Percentiles rank a stretch among this genome's conserved stretches.
Conservation (phyloP, 2,888 invertebrate species). For the Thysanoteuthis rhombus region DNA sequence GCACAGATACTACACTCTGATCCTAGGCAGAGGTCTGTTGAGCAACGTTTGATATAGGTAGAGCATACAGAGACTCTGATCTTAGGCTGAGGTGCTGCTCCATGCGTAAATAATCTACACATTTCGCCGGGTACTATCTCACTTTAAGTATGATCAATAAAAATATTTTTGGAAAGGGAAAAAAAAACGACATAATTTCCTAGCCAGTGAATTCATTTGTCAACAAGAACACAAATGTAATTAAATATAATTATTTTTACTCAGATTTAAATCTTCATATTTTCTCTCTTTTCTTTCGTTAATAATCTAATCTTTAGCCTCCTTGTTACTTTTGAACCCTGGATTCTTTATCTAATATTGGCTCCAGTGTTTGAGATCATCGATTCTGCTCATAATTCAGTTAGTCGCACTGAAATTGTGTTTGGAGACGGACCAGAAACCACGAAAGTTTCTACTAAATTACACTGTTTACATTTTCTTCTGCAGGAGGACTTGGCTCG, state of each 20-base stretch:
- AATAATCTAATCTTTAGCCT: neutral
- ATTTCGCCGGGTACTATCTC: too few species aligned
- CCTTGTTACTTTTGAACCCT: neutral
- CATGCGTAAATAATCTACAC: too few species aligned
- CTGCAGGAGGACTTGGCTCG: neutral
- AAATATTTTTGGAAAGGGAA: too few species aligned
- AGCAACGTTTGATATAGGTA: too few species aligned
- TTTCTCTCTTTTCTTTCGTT: too few species aligned
- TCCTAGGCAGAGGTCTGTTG: too few species aligned
- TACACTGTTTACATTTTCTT: neutral
- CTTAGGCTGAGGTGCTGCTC: too few species aligned
- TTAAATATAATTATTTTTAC: neutral
- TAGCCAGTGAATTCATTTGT: neutral
- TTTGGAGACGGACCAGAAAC: neutral
- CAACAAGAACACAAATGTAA: neutral
- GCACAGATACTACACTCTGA: too few species aligned
- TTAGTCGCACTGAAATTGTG: neutral
- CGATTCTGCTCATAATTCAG: neutral
- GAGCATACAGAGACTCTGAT: too few species aligned
- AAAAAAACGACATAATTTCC: too few species aligned
- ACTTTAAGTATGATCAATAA: too few species aligned
- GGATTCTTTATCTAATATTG: neutral
- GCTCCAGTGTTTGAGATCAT: neutral
- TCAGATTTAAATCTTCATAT: neutral
- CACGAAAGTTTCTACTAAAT: neutral